Percentiles rank a stretch among this genome's conserved stretches.
Evolutionary conservation across 2,797 vertebrate species (phyloP).

Genomic region (Oreortyx pictus): DNA sequence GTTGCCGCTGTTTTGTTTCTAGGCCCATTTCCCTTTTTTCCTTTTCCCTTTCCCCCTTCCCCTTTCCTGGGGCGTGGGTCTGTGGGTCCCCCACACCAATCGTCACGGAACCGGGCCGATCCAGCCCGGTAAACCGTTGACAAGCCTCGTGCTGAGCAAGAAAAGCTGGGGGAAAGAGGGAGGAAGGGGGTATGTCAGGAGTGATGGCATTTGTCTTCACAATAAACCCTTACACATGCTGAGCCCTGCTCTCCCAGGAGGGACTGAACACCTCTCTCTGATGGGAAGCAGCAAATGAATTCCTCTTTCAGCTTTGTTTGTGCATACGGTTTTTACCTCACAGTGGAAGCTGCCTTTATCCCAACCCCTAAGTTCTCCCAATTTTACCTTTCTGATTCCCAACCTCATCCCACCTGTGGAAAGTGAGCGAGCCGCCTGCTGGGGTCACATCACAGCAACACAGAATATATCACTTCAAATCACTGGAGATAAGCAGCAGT

Average conservation of each 20-base stretch:
- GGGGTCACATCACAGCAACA: no score
- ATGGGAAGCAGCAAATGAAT: background rate
- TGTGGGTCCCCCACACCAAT: no score
- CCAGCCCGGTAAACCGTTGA: no score
- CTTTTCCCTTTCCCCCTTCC: no score
- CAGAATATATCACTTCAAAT: background rate
- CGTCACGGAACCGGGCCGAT: no score
- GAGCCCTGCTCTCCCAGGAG: background rate
- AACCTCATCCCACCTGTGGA: no score
- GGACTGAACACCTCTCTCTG: background rate
- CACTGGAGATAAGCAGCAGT: slow-evolving; percentile 1
- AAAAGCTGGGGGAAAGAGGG: background rate
- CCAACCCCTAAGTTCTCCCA: background rate
- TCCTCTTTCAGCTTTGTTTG: no score
- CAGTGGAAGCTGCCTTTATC: background rate
- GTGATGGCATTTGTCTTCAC: background rate
- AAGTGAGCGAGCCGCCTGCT: no score
- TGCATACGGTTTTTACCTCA: background rate
- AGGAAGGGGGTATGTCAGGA: no score
- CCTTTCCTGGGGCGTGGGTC: no score
- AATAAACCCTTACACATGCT: background rate
- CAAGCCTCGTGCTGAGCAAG: background rate
- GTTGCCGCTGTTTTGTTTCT: no score
- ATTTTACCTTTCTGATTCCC: background rate
- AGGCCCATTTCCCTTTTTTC: no score